Base-by-base conservation (phyloP, 2,888 invertebrate species). In the Tetropium fuscum region DNA sequence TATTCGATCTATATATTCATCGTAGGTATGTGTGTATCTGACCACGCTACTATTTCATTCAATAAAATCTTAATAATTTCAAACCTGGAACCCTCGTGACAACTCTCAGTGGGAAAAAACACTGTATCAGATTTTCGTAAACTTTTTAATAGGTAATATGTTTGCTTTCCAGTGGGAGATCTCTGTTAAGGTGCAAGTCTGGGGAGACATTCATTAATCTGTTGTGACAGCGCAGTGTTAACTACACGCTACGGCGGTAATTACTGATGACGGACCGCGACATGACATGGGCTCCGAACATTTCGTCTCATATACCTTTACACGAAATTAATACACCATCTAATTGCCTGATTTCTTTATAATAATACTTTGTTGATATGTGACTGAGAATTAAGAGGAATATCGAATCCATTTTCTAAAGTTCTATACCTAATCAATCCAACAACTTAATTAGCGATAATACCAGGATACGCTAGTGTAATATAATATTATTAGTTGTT, bases 161-260 rank as follows among this genome's bases (percentile, higher is more conserved):
- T 51, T 51, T 51, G 40, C 40, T 54, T 44, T 47, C 40, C 59
- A 53, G 63, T 63, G 63, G 61, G 63, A 44, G 66, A 57, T 56
- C 63, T 44, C 20, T 53, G 59, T 57, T 59, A 44, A 60, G 63
- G 59, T 64, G 72, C 68, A 71, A 72, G 75, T 76, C 78, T 77
- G 73, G 80, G 80, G 80, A 80, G 78, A 80, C 77, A 81, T 82
- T 81, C 81, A 81, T 82, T 82, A 82, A 82, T 82, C 80, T 81
- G 80, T 79, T 81, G 74, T 82, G 82, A 82, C 82, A 82, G 80
- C 70, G 54, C 78, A 73, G 82, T 81, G 82, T 81, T 81, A 81
- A 81, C 79, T 81, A 81, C 80, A 82, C 81, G 81, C 81, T 80
- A 80, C 78, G 78, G 74, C 79, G 78, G 78, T 82, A 82, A 82